Conservation (phyloP, 2,888 invertebrate species). For the Drosophila rellima region DNA sequence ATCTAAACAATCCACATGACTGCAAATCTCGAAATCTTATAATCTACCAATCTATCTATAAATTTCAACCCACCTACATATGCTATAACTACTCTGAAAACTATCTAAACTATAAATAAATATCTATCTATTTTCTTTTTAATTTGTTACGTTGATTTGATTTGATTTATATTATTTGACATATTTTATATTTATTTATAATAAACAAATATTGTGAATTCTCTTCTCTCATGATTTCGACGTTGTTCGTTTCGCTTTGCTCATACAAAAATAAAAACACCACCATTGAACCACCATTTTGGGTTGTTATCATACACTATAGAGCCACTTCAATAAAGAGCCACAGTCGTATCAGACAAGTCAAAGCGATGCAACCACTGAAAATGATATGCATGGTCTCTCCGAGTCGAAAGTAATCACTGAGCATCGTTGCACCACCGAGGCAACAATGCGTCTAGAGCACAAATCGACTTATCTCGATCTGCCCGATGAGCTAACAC, state of each 20-base stretch:
- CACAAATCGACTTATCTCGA: constrained; percentile 84
- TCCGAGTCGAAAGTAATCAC: constrained; percentile 86
- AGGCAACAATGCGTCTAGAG: constrained; percentile 86
- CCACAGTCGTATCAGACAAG: constrained; percentile 82
- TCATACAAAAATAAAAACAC: constrained; percentile 46
- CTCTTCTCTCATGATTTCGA: constrained; percentile 82
- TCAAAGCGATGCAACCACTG: constrained; percentile 80
- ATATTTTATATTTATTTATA: constrained; percentile 54
- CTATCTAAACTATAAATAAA: constrained; percentile 36
- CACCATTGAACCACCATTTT: constrained; percentile 48
- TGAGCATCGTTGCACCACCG: constrained; percentile 86
- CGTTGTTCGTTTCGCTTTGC: constrained; percentile 81
- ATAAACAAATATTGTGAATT: constrained; percentile 82
- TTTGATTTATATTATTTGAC: constrained; percentile 60
- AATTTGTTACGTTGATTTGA: constrained; percentile 65
- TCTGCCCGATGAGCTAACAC: constrained; percentile 77
- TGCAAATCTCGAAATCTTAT: constrained; percentile 41
- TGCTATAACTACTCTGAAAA: constrained; percentile 41
- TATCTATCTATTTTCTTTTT: constrained; percentile 36
- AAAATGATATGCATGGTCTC: constrained; percentile 84
- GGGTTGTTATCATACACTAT: constrained; percentile 57
- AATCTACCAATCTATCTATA: constrained; percentile 39
- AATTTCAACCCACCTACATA: constrained; percentile 41
- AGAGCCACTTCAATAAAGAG: constrained; percentile 78
- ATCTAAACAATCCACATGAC: constrained; percentile 64